Base-by-base conservation (phyloP, 1,140 invertebrate genomes). In the Apocrypta bakeri region DNA sequence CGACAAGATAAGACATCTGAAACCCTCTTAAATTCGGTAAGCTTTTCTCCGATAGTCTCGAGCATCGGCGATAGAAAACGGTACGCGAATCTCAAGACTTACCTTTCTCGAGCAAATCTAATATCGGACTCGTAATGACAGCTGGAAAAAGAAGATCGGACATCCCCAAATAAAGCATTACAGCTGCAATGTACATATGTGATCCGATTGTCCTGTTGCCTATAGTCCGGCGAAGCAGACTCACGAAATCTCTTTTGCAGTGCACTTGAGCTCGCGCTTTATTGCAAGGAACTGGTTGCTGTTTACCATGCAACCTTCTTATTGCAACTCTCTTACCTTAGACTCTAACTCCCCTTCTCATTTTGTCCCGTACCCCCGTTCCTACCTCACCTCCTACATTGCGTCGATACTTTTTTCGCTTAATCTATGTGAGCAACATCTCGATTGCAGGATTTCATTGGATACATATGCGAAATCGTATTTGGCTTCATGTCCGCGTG, bases 381-480 rank as follows among this genome's bases (percentile, higher is more conserved):
- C n/a, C n/a, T 64, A 33, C 48, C 82, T 76, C 83, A 12, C n/a
- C n/a, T n/a, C n/a, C n/a, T n/a, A n/a, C n/a, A n/a, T n/a, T 27
- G 21, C 24, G 33, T 64, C 75, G n/a, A 27, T 31, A 11, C n/a
- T 61, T 64, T 83, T 74, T 48, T 71, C 25, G 1, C 66, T 81
- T 83, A 42, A 17, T 40, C 21, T 40, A n/a, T 78, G 81, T 21
- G 6, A 84, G 74, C 79, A 78, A 83, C 84, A 81, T 84, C 75
- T 71, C 80, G 80, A 82, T 84, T 83, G 84, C 84, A 69, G 40
- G 76, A 68, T 78, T 78, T 78, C 40, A 69, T 27, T 79, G 40
- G 66, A 80, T 74, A 17, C 17, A 25, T 42, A 68, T 56, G 79
- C 21, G 25, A 75, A 81, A 81, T 81, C 40, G 72, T 75, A 75